Evolutionary conservation across 2,888 invertebrate species (phyloP), one percentile per base, ranked within the genome.

Genomic region (Pegoplata infirma): DNA sequence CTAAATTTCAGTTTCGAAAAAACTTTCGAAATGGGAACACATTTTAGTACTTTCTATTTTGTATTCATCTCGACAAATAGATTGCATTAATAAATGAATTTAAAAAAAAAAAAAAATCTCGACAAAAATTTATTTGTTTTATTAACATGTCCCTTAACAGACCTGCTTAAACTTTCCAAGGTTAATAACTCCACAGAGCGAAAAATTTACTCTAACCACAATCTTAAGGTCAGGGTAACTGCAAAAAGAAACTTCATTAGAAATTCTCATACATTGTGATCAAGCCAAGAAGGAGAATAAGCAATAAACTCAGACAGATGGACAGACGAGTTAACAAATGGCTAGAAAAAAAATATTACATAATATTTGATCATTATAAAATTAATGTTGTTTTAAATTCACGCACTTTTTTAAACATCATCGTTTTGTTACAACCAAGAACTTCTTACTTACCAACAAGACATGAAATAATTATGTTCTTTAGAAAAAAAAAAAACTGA

Each of bases 181-280:
- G 32, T 32, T 32, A 32, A 32, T 32, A 6, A 32, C n/a, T n/a
- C 8, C 17, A 17, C 2, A 5, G 0, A 17, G 3, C 7, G 23
- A n/a, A 21, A 44, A 40, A 14, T 16, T 1, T 25, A 25, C 8
- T 53, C 17, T 36, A 32, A 2, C 36, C 5, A 40, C 47, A 68
- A 68, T 67, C 36, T 49, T 61, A 68, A 49, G 68, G 61, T 63
- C 61, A 68, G 28, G 36, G 14, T 61, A 68, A 63, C 23, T 61
- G 55, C 36, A 59, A 32, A 74, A 44, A 5, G 5, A 53, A 49
- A 51, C 12, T 51, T 46, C 12, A 17, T 59, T 47, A 53, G 59
- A 67, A 59, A 32, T 46, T 59, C 51, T 72, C 21, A 5, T 14
- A 51, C 14, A 14, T 44, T 59, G 32, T 1, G 1, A 28, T 32